Base-by-base conservation (phyloP, 2,888 invertebrate species). In the Callyntrura guangdongensis region DNA sequence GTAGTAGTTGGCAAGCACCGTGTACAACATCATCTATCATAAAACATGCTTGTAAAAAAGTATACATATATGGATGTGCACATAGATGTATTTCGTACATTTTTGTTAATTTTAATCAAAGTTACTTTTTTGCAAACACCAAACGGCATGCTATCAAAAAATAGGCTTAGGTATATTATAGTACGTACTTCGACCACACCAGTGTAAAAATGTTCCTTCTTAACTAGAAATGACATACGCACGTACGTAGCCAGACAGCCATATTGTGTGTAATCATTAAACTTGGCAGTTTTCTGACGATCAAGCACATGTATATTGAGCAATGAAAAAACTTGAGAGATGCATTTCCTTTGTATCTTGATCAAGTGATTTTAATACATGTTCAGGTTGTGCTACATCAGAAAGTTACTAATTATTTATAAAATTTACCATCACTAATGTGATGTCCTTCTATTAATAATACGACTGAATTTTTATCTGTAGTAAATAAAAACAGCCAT, bases 381-480 rank as follows among this genome's bases (percentile, higher is more conserved):
- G 36, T 17, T 6, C 59, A 59, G 17, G 59, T 59, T 17, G 17
- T 1, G 59, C 59, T 17, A 59, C 2, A 6, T 36, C 36, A 36
- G 36, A 36, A 36, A 36, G 6, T 36, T 36, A 6, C 36, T 59
- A 8, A 17, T 45, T 69, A 69, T 69, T 69, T 69, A 69, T 45
- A 36, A 2, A 9, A 45, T 36, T 12, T n/a, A 3, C 53, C 53
- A 53, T 27, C 36, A 45, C 17, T 69, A 36, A 36, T 36, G 36
- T 36, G 36, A 12, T 67, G 27, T 67, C 27, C 67, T 67, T 67
- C 25, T 67, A 22, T 5, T 67, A 12, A 14, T 27, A 27, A 0
- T 14, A 20, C 17, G 64, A 25, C 22, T 64, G 64, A 64, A 59
- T 27, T 72, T 72, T 72, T 47, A 45, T 72, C 8, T 72, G 17